These are phyloP conservation scores for Rhagoletis pomonella DNA, from an alignment of 1,140 invertebrate genomes.

Conservation along the genomic window DNA sequence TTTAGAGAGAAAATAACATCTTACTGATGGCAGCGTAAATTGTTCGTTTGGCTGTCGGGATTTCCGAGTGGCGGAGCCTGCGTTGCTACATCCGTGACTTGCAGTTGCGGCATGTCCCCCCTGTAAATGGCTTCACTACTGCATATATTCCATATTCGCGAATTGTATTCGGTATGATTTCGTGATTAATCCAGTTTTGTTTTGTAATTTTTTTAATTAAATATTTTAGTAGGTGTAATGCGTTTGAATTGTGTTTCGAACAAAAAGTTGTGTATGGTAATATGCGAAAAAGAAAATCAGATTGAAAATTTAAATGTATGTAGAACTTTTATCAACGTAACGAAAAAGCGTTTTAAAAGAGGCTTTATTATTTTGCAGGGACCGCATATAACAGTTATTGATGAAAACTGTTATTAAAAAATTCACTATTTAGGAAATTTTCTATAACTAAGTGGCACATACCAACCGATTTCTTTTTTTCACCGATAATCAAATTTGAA, in stretches of 20 bases:
- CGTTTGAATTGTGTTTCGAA: slow-evolving; percentile 53
- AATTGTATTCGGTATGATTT: slow-evolving; percentile 6
- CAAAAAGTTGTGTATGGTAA: slow-evolving; percentile 51
- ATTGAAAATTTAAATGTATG: slow-evolving; percentile 39
- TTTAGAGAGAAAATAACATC: slow-evolving; percentile 54
- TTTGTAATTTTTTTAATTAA: slow-evolving; percentile 44
- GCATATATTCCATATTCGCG: neutral
- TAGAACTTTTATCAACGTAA: slow-evolving; percentile 47
- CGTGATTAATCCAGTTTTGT: slow-evolving; percentile 22
- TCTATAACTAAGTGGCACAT: too few species aligned
- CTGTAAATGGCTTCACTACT: slow-evolving; percentile 77
- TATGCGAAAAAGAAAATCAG: slow-evolving; percentile 46
- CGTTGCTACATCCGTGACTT: slow-evolving; percentile 63
- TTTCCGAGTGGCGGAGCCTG: slow-evolving; percentile 63
- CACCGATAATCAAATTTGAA: too few species aligned
- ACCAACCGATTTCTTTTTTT: too few species aligned
- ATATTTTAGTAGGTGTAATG: neutral
- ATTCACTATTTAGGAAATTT: too few species aligned
- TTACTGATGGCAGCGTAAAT: slow-evolving; percentile 66
- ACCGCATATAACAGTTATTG: too few species aligned
- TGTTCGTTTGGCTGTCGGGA: slow-evolving; percentile 57
- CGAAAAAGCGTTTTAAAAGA: slow-evolving; percentile 35
- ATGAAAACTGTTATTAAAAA: too few species aligned
- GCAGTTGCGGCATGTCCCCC: slow-evolving; percentile 77
- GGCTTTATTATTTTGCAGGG: neutral